Base-by-base conservation (phyloP, 2,113 vertebrate species). In the Eptesicus fuscus region DNA sequence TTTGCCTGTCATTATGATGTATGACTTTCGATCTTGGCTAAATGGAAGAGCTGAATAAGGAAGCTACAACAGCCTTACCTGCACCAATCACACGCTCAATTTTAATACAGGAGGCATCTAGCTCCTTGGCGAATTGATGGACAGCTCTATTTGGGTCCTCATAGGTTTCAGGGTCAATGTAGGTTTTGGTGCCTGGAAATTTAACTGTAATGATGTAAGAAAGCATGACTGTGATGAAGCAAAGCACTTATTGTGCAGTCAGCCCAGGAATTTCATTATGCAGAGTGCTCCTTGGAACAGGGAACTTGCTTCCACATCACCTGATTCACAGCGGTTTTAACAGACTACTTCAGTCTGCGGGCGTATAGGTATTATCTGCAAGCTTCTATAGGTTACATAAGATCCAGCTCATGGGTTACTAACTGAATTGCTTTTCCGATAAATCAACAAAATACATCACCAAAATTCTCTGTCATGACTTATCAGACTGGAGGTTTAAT, bases 101-200 rank as follows among this genome's bases (percentile, higher is more conserved):
- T 99, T 99, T 99, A 98, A 99, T 99, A 99, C 99, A 99, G 95
- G 99, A 99, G 98, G 99, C 99, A 97, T 99, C 99, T 98, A 99
- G 99, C 98, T 99, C 99, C 99, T 99, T 99, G 99, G 99, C 99
- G 98, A 99, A 99, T 98, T 99, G 99, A 99, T 99, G 99, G 99
- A 99, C 99, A 98, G 99, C 99, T 98, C 99, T 99, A 99, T 99
- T 99, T 79, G 99, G 99, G 98, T 99, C 99, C 98, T 99, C 99
- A 92, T 99, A 99, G 98, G 99, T 99, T 99, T 99, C 99, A 94
- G 99, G 99, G 99, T 99, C 99, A 98, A 99, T 99, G 99, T 99
- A 99, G 97, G 99, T 99, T 99, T 99, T 99, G 99, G 99, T 99
- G 99, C 99, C 99, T 99, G 99, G 99, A 99, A 99, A 99, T 99